Conservation (phyloP, 2,797 vertebrate species). For the Sebastolobus altivelis region DNA sequence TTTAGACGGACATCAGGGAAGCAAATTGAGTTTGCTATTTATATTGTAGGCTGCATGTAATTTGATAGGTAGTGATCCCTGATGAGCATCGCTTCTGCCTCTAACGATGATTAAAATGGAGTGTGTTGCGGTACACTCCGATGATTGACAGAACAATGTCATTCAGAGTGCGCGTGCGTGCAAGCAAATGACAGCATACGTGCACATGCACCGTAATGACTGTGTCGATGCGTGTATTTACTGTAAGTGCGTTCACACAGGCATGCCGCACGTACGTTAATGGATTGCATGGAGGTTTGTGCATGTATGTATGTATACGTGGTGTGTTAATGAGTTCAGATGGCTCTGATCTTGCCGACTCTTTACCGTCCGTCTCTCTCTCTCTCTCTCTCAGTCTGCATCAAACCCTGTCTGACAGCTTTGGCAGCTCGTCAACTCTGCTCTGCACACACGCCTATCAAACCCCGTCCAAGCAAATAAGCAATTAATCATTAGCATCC, state of each 20-base stretch:
- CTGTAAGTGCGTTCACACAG: background rate
- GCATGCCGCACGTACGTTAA: background rate
- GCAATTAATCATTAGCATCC: constrained; percentile 81
- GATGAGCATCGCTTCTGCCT: constrained; percentile 50
- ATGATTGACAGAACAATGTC: constrained; percentile 78
- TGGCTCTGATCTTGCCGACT: constrained; percentile 51
- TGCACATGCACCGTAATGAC: constrained; percentile 2
- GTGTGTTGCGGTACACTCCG: constrained; percentile 8
- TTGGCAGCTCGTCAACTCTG: constrained; percentile 77
- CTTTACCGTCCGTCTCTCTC: constrained; percentile 33
- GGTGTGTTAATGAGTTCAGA: constrained; percentile 60
- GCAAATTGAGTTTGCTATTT: constrained; percentile 56
- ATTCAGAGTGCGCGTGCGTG: constrained; percentile 25
- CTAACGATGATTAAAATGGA: constrained; percentile 70
- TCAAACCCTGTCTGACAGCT: constrained; percentile 69
- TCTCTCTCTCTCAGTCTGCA: constrained; percentile 40
- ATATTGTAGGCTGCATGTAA: constrained; percentile 46
- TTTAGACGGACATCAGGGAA: constrained; percentile 10
- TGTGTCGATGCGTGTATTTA: constrained; percentile 1
- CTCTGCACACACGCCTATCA: constrained; percentile 74
- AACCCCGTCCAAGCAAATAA: constrained; percentile 72
- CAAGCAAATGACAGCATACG: background rate
- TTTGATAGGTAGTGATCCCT: constrained; percentile 65
- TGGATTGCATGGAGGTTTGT: constrained; percentile 28
- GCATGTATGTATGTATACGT: background rate